Evolutionary conservation across 2,797 vertebrate species (phyloP), one percentile per base, ranked within the genome.

Genomic region (Poeciliopsis turneri): DNA sequence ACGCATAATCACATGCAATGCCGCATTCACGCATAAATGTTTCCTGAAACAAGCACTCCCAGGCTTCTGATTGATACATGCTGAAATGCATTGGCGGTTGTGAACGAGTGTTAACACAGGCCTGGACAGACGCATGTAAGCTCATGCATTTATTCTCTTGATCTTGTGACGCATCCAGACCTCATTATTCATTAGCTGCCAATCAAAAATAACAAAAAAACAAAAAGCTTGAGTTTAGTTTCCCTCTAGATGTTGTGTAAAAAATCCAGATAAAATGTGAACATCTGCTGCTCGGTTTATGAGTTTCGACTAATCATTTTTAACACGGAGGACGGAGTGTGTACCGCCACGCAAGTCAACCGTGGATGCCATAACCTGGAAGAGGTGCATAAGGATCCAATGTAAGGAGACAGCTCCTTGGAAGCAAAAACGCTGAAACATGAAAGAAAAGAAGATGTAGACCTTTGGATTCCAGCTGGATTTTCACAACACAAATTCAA

Each of bases 21-120:
- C 81, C 53, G 51, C 83, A 75, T 66, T 71, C 53, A n/a, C 28
- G 46, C 68, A 47, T 77, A 51, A 85, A 78, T 79, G 74, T 75
- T 77, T 80, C 79, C 76, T 59, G 43, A 77, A 68, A 25, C 41
- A 77, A 70, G 43, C 7, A 49, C 9, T 45, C 25, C 25, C 9
- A 25, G n/a, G 23, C 69, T 25, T 43, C 8, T 20, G 75, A 77
- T 2, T 49, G 70, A 20, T 41, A n/a, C 55, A 49, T n/a, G 69
- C 49, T 80, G 61, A 78, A 59, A 75, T 51, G 43, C 3, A 55
- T 55, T 68, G 45, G 79, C 76, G 74, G 23, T 23, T 15, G 28
- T 45, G 39, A 30, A 9, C 1, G 51, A 78, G 72, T n/a, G 73
- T 66, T 51, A 78, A 66, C 1, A 25, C 2, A 25, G 13, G 47